Base-by-base conservation (phyloP, 1,140 invertebrate genomes). In the Ptiloglossa arizonensis region DNA sequence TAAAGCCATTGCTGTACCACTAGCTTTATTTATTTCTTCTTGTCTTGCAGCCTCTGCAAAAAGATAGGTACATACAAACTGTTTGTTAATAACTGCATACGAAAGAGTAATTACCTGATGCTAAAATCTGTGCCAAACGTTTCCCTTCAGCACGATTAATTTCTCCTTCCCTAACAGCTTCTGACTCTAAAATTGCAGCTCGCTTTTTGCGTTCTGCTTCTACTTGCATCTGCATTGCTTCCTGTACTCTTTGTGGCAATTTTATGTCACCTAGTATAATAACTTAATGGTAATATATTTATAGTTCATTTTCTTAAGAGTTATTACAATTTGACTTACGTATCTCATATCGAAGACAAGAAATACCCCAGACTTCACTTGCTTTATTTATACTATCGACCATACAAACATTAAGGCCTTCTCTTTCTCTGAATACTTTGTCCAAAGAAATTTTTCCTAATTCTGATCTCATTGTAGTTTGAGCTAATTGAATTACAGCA, bases 201-300 rank as follows among this genome's bases (percentile, higher is more conserved):
- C 99, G 94, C 92, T 99, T 99, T 89, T 97, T 96, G 64, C 99
- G 93, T 92, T 99, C 99, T 0, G 98, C 98, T 94, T 99, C 98
- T 0, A 99, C 98, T 94, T 99, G 99, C 98, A 99, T 99, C 93
- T 99, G 99, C 99, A 99, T 99, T 6, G 99, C 99, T 93, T 99
- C 98, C 89, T 99, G 98, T 5, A 99, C 97, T 91, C 98, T 95
- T 2, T 93, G 91, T 11, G 99, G 99, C 82, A 99, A 93, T 91
- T 96, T 97, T 85, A 99, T 98, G 90, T 99, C 97, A 93, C 97
- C 97, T 98, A 81, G 22, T 71, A 87, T 24, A 46, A 11, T 70
- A 82, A 80, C 67, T 32, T 8, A 60, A 32, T 8, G 41, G 8
- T 72, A 4, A 52, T 11, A 15, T 29, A n/a, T 38, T 48, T 27